phyloP scores from a whole-genome alignment of 2,113 vertebrate genomes.

The Aspidoscelis tigris region DNA sequence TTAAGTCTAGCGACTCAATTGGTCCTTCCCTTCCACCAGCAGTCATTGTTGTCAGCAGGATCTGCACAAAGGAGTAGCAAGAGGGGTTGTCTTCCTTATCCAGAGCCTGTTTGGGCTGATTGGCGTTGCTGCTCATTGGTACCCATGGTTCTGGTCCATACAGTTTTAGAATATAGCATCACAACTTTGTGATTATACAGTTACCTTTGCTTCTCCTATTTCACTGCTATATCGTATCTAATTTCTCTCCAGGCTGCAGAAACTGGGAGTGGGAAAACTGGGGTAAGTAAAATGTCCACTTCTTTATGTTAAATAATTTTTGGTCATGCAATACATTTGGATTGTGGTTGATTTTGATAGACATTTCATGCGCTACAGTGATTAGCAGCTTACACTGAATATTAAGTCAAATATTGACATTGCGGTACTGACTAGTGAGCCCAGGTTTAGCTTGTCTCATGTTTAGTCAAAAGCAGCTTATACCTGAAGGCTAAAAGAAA shows the following conservation, averaged over 20 bases:
- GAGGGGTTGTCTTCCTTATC: too few species aligned
- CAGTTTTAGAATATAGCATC: too few species aligned
- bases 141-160: too few species aligned
- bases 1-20: too few species aligned
- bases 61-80: too few species aligned
- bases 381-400: background rate
- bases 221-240: slow-evolving; percentile 6
- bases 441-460: background rate
- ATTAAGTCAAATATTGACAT: background rate
- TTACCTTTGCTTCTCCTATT: background rate
- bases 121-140: too few species aligned
- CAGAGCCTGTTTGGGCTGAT: too few species aligned
- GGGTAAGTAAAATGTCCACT: slow-evolving; percentile 82
- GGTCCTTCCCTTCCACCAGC: too few species aligned
- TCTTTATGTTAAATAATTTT: slow-evolving; percentile 5
- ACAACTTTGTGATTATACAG: too few species aligned
- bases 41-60: too few species aligned
- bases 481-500: background rate
- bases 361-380: background rate
- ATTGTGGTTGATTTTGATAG: background rate
- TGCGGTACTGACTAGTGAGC: too few species aligned
- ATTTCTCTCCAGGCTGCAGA: slow-evolving; percentile 87
- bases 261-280: slow-evolving; percentile 98
- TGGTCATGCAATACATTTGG: background rate
- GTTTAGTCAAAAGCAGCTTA: background rate